A percentile compares a stretch with the other conserved stretches of the same genome.
phyloP scores from a whole-genome alignment of 2,797 vertebrate species.

The Babyrousa celebensis region DNA sequence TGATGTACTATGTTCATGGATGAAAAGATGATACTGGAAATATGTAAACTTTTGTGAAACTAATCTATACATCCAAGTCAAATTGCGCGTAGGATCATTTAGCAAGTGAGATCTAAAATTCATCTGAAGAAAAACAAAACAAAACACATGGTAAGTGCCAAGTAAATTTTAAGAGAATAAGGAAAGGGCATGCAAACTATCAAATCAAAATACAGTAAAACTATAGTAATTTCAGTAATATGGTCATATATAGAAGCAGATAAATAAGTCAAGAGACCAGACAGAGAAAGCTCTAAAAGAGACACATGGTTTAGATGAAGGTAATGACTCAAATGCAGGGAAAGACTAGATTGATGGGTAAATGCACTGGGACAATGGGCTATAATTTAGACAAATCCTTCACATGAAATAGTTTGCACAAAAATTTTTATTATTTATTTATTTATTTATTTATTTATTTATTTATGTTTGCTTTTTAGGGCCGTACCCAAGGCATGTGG shows the following conservation, averaged over 20 bases:
- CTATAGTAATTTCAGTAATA: background rate
- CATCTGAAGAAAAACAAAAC: background rate
- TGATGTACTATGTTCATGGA: slow-evolving; percentile 53
- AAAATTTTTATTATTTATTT: background rate
- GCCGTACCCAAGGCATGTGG: too few relatives aligned
- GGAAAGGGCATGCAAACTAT: background rate
- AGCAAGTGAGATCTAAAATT: background rate
- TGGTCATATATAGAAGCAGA: too few relatives aligned
- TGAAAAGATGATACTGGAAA: background rate
- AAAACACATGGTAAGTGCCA: background rate
- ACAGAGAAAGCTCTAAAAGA: too few relatives aligned
- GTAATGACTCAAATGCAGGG: accelerated
- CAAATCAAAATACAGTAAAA: background rate
- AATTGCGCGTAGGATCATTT: background rate
- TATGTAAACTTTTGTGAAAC: background rate
- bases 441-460: too few relatives aligned
- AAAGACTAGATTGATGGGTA: background rate
- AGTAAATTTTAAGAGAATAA: background rate
- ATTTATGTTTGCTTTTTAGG: too few relatives aligned
- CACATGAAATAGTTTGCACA: background rate
- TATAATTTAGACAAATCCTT: background rate
- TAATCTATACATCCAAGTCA: background rate
- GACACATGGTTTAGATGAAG: background rate
- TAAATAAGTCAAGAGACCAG: too few relatives aligned
- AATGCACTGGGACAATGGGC: background rate